A percentile compares a stretch with the other conserved stretches of the same genome.
These are phyloP conservation scores for Brachionus paranguensis DNA, from an alignment of 1,140 invertebrate species.

Conservation along the genomic window DNA sequence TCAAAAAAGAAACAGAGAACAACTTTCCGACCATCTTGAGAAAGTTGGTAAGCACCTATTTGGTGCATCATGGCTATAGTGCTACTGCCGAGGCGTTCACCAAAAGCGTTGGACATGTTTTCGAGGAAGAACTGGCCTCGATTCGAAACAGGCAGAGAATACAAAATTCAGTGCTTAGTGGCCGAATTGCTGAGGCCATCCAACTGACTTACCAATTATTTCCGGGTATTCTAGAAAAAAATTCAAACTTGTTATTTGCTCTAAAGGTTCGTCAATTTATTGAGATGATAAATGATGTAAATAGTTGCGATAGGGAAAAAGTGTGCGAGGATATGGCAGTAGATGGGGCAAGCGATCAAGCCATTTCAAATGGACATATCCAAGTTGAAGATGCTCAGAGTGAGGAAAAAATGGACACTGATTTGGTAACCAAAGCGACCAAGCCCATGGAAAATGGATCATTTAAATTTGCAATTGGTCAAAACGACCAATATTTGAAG, in stretches of 20 bases:
- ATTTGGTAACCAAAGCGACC: conserved; percentile 40
- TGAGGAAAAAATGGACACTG: conserved; percentile 45
- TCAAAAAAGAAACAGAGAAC: conserved; percentile 77
- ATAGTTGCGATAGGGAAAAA: conserved; percentile 53
- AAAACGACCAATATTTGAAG: conserved; percentile 65
- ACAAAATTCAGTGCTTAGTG: conserved; percentile 79
- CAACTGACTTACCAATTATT: conserved; percentile 78
- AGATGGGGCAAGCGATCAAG: background rate
- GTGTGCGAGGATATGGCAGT: background rate
- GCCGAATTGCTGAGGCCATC: conserved; percentile 88
- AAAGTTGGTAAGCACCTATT: conserved; percentile 80
- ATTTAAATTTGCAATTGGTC: conserved; percentile 65
- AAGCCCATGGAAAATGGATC: conserved; percentile 34
- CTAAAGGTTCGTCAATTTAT: conserved; percentile 95
- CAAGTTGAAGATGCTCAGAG: conserved; percentile 44
- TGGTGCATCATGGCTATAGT: conserved; percentile 94
- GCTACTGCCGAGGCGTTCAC: conserved; percentile 92
- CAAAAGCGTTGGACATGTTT: conserved; percentile 76
- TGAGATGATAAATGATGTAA: conserved; percentile 65
- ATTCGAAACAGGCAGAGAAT: conserved; percentile 96
- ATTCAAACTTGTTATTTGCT: conserved; percentile 83
- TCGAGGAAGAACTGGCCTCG: conserved; percentile 84
- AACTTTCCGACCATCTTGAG: conserved; percentile 78
- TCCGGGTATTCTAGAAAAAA: conserved; percentile 78
- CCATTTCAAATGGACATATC: conserved; percentile 45